phyloP scores from a whole-genome alignment of 2,113 vertebrate genomes.

The Corynorhinus townsendii region DNA sequence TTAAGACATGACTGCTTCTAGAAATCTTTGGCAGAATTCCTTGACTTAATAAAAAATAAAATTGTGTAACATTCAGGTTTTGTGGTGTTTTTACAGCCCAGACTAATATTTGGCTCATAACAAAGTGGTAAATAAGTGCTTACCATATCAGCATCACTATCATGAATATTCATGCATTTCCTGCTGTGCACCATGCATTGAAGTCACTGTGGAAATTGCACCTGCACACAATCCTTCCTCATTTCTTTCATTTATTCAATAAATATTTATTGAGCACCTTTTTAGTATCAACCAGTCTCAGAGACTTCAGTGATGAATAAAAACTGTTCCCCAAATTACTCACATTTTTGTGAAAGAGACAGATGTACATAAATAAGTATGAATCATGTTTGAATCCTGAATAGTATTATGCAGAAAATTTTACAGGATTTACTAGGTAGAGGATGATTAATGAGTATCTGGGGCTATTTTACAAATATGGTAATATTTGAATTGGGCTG shows the following conservation, averaged over 20 bases:
- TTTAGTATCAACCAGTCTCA: not conserved
- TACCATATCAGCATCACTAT: not conserved
- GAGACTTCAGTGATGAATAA: not conserved
- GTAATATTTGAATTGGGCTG: not conserved
- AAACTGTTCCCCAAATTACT: not conserved
- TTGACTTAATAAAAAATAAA: not conserved
- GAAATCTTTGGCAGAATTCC: not conserved
- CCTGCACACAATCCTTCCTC: not conserved
- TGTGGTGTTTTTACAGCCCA: not conserved
- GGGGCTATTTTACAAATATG: not conserved
- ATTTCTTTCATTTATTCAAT: not conserved
- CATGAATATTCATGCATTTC: not conserved
- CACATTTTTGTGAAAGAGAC: not conserved
- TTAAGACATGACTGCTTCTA: not conserved
- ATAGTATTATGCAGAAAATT: not conserved
- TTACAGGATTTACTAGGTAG: not conserved
- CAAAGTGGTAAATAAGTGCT: not conserved
- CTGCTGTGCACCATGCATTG: fast-evolving
- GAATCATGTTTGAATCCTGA: not conserved
- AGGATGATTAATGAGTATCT: not conserved
- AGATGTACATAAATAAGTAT: not conserved
- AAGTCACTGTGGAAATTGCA: not conserved
- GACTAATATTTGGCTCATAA: not conserved
- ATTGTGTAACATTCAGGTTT: not conserved
- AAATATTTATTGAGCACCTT: not conserved